Conservation (phyloP, 2,888 invertebrate species). For the Aporophyla nigra region DNA sequence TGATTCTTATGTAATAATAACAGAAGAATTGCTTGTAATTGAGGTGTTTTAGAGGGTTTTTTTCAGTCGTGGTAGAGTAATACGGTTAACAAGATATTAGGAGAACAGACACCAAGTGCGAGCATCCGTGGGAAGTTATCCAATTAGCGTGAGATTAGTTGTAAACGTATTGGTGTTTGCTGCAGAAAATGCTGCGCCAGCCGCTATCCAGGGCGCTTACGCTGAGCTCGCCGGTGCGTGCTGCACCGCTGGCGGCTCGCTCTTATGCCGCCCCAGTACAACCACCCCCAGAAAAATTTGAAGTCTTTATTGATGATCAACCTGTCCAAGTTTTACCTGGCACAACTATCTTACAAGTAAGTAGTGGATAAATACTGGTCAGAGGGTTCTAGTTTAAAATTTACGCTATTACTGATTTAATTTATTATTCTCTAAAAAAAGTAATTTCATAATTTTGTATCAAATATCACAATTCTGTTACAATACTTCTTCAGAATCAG, state of each 20-base stretch:
- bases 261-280: slow-evolving; percentile 88
- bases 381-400: neutral
- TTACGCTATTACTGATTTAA: neutral
- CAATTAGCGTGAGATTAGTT: slow-evolving; percentile 53
- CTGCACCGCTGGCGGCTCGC: slow-evolving; percentile 84
- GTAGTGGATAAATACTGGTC: slow-evolving; percentile 5
- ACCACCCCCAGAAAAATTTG: slow-evolving; percentile 94
- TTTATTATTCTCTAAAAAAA: neutral
- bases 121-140: slow-evolving; percentile 21
- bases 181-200: slow-evolving; percentile 94
- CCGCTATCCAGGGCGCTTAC: slow-evolving; percentile 93
- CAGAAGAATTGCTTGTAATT: slow-evolving; percentile 76
- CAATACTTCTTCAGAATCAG: too few species aligned
- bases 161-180: slow-evolving; percentile 72
- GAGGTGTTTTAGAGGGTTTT: slow-evolving; percentile 45
- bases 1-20: slow-evolving; percentile 90
- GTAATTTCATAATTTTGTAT: neutral
- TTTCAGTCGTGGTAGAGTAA: slow-evolving; percentile 9
- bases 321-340: slow-evolving; percentile 98
- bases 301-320: slow-evolving; percentile 99
- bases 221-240: slow-evolving; percentile 84
- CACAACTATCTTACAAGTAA: slow-evolving; percentile 98
- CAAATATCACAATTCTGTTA: neutral
- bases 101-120: slow-evolving; percentile 4
- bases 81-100: slow-evolving; percentile 1